A percentile compares a stretch with the other conserved stretches of the same genome.
phyloP scores from a whole-genome alignment of 2,113 vertebrate species.

The Phaethon lepturus region DNA sequence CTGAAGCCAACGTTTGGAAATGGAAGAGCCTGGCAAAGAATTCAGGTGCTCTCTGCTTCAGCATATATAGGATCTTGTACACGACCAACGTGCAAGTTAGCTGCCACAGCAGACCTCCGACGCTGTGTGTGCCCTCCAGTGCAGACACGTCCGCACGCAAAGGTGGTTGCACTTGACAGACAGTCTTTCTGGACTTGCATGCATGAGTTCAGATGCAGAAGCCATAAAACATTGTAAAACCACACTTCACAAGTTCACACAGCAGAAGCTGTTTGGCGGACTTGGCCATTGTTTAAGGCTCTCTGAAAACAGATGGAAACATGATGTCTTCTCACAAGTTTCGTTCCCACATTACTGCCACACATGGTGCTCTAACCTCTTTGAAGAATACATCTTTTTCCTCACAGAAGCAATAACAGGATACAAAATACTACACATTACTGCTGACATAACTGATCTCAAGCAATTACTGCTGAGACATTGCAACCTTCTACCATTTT shows the following conservation, averaged over 20 bases:
- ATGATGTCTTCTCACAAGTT: slow-evolving; percentile 47
- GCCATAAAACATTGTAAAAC: slow-evolving; percentile 35
- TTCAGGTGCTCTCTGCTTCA: not conserved
- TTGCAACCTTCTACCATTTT: not conserved
- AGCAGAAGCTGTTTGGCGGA: not conserved
- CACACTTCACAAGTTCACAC: slow-evolving; percentile 11
- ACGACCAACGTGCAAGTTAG: not conserved
- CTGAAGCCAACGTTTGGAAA: not conserved
- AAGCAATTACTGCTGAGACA: not conserved
- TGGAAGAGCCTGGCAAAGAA: not conserved
- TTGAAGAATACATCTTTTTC: slow-evolving; percentile 13
- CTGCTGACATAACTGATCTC: slow-evolving; percentile 17
- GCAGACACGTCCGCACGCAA: not conserved
- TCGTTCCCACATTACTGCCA: not conserved
- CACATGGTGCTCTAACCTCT: slow-evolving; percentile 29
- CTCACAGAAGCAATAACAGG: slow-evolving; percentile 23
- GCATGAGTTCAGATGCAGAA: slow-evolving; percentile 25
- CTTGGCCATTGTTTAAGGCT: slow-evolving; percentile 41
- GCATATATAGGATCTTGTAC: not conserved
- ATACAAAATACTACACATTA: slow-evolving; percentile 38
- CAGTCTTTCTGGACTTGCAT: not conserved
- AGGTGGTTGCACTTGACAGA: not conserved
- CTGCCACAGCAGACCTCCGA: not conserved
- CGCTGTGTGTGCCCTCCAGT: not conserved
- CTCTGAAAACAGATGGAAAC: slow-evolving; percentile 63